Percentiles rank a stretch among this genome's conserved stretches.
phyloP scores from a whole-genome alignment of 1,140 invertebrate species.

The Colletes gigas region DNA sequence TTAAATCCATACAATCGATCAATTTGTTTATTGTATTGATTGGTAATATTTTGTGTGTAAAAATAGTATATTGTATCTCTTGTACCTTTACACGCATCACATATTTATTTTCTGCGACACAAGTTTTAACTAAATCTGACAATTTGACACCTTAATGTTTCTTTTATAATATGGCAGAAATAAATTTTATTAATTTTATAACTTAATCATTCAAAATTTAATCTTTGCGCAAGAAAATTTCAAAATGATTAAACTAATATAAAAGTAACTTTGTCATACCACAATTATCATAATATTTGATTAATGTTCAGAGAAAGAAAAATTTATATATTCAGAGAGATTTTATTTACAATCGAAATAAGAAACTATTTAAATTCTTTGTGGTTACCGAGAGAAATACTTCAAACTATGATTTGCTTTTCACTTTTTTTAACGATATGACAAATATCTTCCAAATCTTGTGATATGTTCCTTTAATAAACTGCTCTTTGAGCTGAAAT shows the following conservation, averaged over 20 bases:
- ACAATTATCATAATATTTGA: neutral
- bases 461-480: neutral
- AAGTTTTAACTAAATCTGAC: neutral
- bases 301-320: neutral
- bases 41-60: slow-evolving; percentile 16
- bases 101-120: neutral
- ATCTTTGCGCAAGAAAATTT: neutral
- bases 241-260: neutral
- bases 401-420: neutral
- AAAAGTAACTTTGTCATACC: neutral
- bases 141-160: neutral
- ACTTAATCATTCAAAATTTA: neutral
- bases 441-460: slow-evolving; percentile 14
- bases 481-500: slow-evolving; percentile 28
- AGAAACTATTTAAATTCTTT: neutral
- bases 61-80: slow-evolving; percentile 2
- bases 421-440: neutral
- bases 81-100: neutral
- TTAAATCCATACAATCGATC: neutral
- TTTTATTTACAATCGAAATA: neutral
- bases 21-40: neutral
- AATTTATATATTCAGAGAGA: neutral
- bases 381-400: neutral
- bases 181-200: neutral
- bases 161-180: neutral